Conservation (phyloP, 2,888 invertebrate genomes). For the Listrodromus nycthemerus region DNA sequence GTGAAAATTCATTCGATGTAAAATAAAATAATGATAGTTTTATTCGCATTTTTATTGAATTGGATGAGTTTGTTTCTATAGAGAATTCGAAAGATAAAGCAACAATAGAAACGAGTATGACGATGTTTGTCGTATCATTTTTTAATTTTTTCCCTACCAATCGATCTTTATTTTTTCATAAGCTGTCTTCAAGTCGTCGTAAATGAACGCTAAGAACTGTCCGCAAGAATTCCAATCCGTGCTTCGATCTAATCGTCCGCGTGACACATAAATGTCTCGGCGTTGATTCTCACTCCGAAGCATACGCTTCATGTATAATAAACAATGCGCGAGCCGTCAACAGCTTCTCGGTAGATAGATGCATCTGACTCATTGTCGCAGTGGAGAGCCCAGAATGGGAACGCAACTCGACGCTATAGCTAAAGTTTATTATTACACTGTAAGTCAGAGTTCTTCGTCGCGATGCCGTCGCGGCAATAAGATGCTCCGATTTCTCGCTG, state of each 20-base stretch:
- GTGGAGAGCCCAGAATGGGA: constrained; percentile 25
- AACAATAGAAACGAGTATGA: background rate
- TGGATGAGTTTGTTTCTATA: too few species aligned
- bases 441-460: constrained; percentile 17
- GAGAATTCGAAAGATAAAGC: too few species aligned
- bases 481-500: constrained; percentile 34
- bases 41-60: too few species aligned
- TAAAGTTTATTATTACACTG: constrained; percentile 42
- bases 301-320: background rate
- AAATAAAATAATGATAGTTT: background rate
- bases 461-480: constrained; percentile 32
- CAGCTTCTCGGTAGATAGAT: constrained; percentile 34
- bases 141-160: background rate
- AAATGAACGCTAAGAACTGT: background rate
- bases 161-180: background rate
- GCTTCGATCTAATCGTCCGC: background rate
- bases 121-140: background rate
- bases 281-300: constrained; percentile 4
- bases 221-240: background rate
- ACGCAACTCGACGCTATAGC: constrained; percentile 33
- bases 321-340: background rate
- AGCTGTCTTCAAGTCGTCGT: background rate
- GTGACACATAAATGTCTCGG: constrained; percentile 16
- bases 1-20: background rate
- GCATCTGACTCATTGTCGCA: constrained; percentile 55